These are phyloP conservation scores for Enteromius argenteus DNA, from an alignment of 2,797 vertebrate genomes.

Conservation along the genomic window DNA sequence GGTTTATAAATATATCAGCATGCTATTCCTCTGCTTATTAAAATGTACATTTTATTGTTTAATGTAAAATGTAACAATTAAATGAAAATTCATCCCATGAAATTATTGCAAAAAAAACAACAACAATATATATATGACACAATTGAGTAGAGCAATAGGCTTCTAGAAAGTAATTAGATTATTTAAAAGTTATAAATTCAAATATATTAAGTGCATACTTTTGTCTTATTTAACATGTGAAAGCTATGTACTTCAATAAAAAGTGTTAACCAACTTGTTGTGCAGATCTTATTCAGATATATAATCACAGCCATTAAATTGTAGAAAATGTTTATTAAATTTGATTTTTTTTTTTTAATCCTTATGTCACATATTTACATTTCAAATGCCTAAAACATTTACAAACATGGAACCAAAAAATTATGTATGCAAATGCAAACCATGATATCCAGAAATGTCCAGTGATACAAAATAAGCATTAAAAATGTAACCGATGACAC, in stretches of 20 bases:
- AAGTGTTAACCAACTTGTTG: neutral
- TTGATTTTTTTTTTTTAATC: slow-evolving; percentile 69
- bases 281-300: slow-evolving; percentile 35
- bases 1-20: neutral
- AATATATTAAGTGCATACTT: neutral
- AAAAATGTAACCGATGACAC: slow-evolving; percentile 57
- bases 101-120: neutral
- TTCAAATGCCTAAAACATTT: slow-evolving; percentile 65
- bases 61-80: slow-evolving; percentile 8
- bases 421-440: slow-evolving; percentile 52
- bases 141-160: neutral
- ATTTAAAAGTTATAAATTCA: slow-evolving; percentile 29
- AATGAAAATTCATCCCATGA: slow-evolving; percentile 5
- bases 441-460: slow-evolving; percentile 56
- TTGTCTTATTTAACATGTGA: slow-evolving; percentile 39
- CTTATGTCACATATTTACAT: slow-evolving; percentile 72
- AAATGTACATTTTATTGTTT: neutral
- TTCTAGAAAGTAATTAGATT: slow-evolving; percentile 5
- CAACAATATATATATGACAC: neutral
- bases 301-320: slow-evolving; percentile 60
- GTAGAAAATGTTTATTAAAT: slow-evolving; percentile 67
- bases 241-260: slow-evolving; percentile 10
- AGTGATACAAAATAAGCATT: slow-evolving; percentile 49
- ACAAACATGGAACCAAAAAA: slow-evolving; percentile 63
- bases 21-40: neutral